A percentile compares a stretch with the other conserved stretches of the same genome.
Conservation (phyloP, 2,888 invertebrate species). For the Pediacus dermestoides region DNA sequence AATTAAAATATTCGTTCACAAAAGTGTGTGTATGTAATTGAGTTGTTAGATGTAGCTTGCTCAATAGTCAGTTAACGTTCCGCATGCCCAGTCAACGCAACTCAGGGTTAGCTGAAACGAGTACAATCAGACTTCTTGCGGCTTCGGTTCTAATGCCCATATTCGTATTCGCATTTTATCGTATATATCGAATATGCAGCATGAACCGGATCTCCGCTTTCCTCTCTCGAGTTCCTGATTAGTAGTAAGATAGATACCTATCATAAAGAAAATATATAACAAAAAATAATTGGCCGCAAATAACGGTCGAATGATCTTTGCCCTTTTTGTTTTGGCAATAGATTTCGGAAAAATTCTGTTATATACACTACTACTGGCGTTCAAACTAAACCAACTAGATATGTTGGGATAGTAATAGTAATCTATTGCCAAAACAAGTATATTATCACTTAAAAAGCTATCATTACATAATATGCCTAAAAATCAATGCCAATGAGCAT, state of each 20-base stretch:
- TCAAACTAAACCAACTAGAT: no score
- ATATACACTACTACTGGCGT: no score
- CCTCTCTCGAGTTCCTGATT: constrained; percentile 51
- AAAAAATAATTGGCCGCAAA: no score
- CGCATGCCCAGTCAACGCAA: constrained; percentile 48
- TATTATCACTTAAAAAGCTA: no score
- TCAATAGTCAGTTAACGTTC: constrained; percentile 49
- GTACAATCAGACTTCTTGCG: constrained; percentile 47
- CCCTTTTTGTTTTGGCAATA: no score
- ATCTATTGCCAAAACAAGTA: no score
- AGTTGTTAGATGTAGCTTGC: constrained; percentile 52
- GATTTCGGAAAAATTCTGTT: no score
- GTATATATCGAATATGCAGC: background rate
- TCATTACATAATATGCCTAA: no score
- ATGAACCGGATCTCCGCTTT: constrained; percentile 38
- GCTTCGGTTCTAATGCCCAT: constrained; percentile 7
- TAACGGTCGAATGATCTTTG: no score
- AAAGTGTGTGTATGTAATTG: constrained; percentile 46
- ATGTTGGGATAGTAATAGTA: no score
- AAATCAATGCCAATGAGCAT: no score
- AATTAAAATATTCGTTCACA: constrained; percentile 47
- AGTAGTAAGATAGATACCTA: constrained; percentile 31
- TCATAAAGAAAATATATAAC: no score
- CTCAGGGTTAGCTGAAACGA: constrained; percentile 51
- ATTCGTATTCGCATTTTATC: constrained; percentile 1